Evolutionary conservation across 2,888 invertebrate genomes (phyloP).

Genomic region (Scaptomyza parva): DNA sequence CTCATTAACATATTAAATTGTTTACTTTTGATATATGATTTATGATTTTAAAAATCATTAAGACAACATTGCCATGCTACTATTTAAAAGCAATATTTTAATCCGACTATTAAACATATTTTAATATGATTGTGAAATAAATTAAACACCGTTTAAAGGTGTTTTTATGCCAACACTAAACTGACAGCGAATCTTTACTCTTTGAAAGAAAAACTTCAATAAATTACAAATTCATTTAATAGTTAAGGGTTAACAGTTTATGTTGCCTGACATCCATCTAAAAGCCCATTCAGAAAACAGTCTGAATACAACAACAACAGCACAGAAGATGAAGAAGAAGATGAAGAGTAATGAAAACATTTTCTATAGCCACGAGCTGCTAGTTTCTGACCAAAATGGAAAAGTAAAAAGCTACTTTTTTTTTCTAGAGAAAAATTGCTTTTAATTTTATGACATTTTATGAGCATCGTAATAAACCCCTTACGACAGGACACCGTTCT

Average conservation of each 20-base stretch:
- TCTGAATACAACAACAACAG: slow-evolving; percentile 22
- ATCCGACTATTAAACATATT: too few relatives aligned
- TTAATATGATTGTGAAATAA: too few relatives aligned
- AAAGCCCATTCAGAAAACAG: slow-evolving; percentile 26
- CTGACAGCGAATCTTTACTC: background rate
- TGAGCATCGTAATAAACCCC: slow-evolving; percentile 62
- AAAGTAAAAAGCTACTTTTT: slow-evolving; percentile 37
- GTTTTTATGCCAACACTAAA: background rate
- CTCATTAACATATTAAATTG: too few relatives aligned
- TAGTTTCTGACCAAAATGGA: slow-evolving; percentile 40
- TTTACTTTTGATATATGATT: too few relatives aligned
- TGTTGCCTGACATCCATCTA: slow-evolving; percentile 11
- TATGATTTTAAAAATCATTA: too few relatives aligned
- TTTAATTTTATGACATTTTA: slow-evolving; percentile 74
- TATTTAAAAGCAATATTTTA: too few relatives aligned
- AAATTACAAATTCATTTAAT: background rate
- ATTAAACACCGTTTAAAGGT: too few relatives aligned
- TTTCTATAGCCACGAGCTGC: slow-evolving; percentile 29
- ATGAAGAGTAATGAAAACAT: background rate
- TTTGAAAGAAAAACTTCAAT: background rate
- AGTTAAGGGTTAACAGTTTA: slow-evolving; percentile 13
- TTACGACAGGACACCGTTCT: slow-evolving; percentile 45
- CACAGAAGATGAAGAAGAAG: background rate
- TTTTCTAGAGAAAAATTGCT: slow-evolving; percentile 61
- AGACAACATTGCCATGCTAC: too few relatives aligned